Evolutionary conservation across 2,797 vertebrate genomes (phyloP).

Genomic region (Chiroxiphia lanceolata): DNA sequence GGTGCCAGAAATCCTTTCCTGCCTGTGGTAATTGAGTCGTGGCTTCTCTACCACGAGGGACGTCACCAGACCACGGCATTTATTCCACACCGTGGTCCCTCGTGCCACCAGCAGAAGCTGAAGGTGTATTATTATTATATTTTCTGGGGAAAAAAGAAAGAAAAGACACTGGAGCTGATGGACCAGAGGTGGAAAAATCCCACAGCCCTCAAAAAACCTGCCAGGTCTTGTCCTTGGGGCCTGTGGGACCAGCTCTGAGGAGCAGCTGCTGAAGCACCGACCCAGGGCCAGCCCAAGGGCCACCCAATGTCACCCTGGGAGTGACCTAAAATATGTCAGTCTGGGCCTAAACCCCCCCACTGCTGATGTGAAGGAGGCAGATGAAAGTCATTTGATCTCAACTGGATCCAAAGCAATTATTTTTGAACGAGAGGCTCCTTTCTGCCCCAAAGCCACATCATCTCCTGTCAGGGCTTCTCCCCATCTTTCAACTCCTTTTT

Average conservation of each 20-base stretch:
- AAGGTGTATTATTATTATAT: rapidly evolving
- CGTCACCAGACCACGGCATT: neutral
- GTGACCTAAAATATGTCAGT: rapidly evolving
- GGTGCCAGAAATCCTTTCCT: neutral
- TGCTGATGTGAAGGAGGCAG: neutral
- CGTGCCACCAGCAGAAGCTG: neutral
- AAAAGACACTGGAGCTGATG: neutral
- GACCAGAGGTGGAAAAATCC: neutral
- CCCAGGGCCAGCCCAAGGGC: neutral
- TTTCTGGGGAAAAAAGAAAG: neutral
- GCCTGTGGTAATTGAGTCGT: neutral
- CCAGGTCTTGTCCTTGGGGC: neutral
- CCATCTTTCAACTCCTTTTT: neutral
- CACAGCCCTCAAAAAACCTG: neutral
- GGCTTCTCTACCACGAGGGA: neutral
- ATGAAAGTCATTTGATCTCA: neutral
- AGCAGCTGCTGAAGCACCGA: neutral
- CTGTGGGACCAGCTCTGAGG: neutral
- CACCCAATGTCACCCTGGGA: rapidly evolving
- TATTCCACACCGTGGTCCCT: neutral
- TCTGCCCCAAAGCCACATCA: neutral
- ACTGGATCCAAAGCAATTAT: neutral
- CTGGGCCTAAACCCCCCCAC: neutral
- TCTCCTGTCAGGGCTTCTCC: neutral
- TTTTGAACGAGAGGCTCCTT: neutral